These are phyloP conservation scores for Chromobotia macracanthus DNA, from an alignment of 2,797 vertebrate species.

Conservation along the genomic window DNA sequence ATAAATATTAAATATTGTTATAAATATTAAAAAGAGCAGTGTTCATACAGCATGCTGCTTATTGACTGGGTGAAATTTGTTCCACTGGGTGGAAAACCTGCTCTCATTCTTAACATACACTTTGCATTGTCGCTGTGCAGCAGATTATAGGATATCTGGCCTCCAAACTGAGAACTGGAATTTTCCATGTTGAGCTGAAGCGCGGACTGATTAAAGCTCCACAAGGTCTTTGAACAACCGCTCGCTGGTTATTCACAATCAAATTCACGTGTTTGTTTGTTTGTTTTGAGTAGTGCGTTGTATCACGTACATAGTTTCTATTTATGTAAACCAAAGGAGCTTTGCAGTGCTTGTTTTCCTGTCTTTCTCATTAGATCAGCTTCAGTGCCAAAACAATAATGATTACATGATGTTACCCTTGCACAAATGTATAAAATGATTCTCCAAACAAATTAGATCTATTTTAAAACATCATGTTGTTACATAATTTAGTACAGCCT, in stretches of 20 bases:
- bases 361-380: conserved; percentile 4
- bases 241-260: background rate
- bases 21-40: no score
- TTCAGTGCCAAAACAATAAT: conserved; percentile 13
- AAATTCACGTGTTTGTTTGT: background rate
- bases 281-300: background rate
- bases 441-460: conserved; percentile 13
- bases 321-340: background rate
- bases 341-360: background rate
- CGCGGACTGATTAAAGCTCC: background rate
- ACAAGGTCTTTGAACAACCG: background rate
- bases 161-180: conserved; percentile 38
- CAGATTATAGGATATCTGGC: conserved; percentile 40
- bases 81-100: conserved; percentile 58
- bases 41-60: conserved; percentile 37
- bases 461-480: conserved; percentile 35
- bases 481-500: conserved; percentile 7
- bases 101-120: conserved; percentile 54
- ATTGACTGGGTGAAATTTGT: conserved; percentile 51
- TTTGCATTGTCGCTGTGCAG: conserved; percentile 56
- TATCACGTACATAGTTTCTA: background rate
- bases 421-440: conserved; percentile 31
- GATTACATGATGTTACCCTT: conserved; percentile 28
- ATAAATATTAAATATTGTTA: no score
- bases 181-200: conserved; percentile 41